Percentiles rank a stretch among this genome's conserved stretches.
phyloP scores from a whole-genome alignment of 2,113 vertebrate genomes.

The Atrichornis clamosus region DNA sequence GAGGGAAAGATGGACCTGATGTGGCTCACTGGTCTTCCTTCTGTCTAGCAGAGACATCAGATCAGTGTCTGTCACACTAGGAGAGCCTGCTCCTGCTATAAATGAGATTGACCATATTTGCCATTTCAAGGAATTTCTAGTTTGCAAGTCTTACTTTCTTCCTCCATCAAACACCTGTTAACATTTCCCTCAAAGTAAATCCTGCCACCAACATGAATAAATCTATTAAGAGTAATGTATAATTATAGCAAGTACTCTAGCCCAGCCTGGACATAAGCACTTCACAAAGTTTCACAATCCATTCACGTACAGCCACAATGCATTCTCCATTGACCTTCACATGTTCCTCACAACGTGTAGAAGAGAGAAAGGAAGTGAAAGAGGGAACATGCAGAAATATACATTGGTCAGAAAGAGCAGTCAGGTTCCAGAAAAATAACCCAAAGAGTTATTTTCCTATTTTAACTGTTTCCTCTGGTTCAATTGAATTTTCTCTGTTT shows the following conservation, averaged over 20 bases:
- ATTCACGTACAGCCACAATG: background rate
- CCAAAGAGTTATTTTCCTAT: background rate
- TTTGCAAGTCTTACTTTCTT: background rate
- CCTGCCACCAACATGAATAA: background rate
- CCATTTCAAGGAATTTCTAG: background rate
- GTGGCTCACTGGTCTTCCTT: background rate
- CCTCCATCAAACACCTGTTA: background rate
- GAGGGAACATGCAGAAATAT: background rate
- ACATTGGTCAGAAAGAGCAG: background rate
- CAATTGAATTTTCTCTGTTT: background rate
- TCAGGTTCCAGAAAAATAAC: background rate
- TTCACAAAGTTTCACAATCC: background rate
- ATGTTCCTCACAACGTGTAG: background rate
- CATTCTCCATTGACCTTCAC: fast-evolving
- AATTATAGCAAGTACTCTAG: background rate
- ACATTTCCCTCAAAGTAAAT: background rate
- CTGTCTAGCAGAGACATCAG: fast-evolving
- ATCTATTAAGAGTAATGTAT: background rate
- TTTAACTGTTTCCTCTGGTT: background rate
- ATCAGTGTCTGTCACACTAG: background rate
- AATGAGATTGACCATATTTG: background rate
- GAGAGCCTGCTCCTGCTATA: background rate
- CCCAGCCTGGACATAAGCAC: background rate
- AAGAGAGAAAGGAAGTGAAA: background rate
- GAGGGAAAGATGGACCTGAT: background rate